These are phyloP conservation scores for Actinernus sp. DNA, from an alignment of 92 coral and sea anemone species.

Conservation along the genomic window DNA sequence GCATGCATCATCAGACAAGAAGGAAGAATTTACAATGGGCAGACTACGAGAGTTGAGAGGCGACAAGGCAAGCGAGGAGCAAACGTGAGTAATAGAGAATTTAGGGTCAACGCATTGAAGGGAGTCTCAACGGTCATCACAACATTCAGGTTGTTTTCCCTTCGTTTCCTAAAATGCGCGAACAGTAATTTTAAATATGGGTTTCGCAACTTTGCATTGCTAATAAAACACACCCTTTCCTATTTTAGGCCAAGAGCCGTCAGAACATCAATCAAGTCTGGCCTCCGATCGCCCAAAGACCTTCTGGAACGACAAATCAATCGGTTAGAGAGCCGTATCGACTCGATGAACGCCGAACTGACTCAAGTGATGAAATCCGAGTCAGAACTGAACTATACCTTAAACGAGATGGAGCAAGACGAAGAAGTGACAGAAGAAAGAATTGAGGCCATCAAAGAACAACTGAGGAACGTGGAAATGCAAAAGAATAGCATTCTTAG, in stretches of 20 bases:
- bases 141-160: no score
- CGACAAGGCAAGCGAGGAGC: constrained; percentile 58
- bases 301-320: constrained; percentile 83
- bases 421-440: constrained; percentile 65
- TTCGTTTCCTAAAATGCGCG: no score
- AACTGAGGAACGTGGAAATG: constrained; percentile 78
- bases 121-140: no score
- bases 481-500: constrained; percentile 78
- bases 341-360: constrained; percentile 80
- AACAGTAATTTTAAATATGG: no score
- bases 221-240: no score
- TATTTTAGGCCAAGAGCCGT: no score
- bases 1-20: constrained; percentile 83
- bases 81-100: no score
- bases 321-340: constrained; percentile 83
- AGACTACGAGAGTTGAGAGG: constrained; percentile 92
- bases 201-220: no score
- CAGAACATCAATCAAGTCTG: constrained; percentile 4
- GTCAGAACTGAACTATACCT: constrained; percentile 68
- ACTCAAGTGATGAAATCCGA: constrained; percentile 90
- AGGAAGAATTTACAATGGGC: constrained; percentile 83
- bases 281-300: constrained; percentile 81
- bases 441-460: constrained; percentile 65
- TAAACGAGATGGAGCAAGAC: constrained; percentile 58
- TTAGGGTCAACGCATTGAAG: neutral